Evolutionary conservation across 2,888 invertebrate genomes (phyloP).

Genomic region (Hybos culiciformis): DNA sequence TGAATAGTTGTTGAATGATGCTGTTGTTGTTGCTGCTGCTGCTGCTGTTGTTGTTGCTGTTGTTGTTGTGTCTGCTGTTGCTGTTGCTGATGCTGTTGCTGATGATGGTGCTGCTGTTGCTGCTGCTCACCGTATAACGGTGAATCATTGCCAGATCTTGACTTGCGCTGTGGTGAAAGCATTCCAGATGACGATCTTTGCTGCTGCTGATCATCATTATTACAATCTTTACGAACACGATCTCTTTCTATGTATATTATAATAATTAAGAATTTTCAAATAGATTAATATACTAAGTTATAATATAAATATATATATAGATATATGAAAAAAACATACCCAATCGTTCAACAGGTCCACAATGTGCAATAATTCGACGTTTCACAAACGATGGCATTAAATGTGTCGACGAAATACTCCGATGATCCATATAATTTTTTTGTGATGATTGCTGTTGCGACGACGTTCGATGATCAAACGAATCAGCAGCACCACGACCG

Average conservation of each 20-base stretch:
- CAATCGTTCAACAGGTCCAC: conserved; percentile 8
- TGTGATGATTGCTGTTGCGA: conserved; percentile 10
- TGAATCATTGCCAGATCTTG: conserved; percentile 29
- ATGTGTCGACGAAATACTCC: conserved; percentile 32
- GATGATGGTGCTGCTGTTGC: conserved; percentile 17
- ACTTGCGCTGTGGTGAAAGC: conserved; percentile 10
- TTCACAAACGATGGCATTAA: conserved; percentile 35
- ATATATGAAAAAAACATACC: too few species aligned
- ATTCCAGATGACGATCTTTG: conserved; percentile 10
- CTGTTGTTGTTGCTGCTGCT: background rate
- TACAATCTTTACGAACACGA: conserved; percentile 56
- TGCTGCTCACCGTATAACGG: too few species aligned
- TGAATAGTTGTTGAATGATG: conserved; percentile 6
- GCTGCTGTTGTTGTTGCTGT: background rate
- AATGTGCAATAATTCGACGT: conserved; percentile 20
- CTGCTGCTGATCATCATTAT: conserved; percentile 4
- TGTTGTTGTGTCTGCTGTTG: background rate
- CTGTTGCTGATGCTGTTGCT: background rate
- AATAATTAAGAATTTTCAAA: too few species aligned
- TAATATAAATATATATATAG: too few species aligned
- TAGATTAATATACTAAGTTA: too few species aligned
- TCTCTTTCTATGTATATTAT: too few species aligned
- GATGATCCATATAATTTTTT: conserved; percentile 26
- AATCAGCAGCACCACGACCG: conserved; percentile 12
- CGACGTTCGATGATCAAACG: conserved; percentile 2